Conservation (phyloP, 1,140 invertebrate genomes). For the Brachionus koreanus region DNA sequence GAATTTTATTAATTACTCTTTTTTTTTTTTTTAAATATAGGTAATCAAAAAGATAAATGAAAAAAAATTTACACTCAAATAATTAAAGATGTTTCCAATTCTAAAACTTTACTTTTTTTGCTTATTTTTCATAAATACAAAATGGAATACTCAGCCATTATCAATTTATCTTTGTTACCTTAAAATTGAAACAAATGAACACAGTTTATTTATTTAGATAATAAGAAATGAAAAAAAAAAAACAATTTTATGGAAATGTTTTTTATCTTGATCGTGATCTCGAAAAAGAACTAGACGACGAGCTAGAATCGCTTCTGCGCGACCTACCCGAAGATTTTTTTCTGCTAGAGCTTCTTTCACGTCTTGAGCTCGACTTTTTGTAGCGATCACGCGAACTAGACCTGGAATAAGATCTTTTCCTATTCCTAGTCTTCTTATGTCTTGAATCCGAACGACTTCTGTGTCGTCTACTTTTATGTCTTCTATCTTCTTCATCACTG, state of each 20-base stretch:
- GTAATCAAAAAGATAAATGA: neutral
- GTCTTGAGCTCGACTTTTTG: neutral
- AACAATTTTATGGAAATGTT: neutral
- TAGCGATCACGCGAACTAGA: neutral
- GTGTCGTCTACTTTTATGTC: neutral
- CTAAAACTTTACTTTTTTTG: neutral
- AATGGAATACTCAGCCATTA: neutral
- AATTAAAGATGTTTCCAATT: neutral
- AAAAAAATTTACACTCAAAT: neutral
- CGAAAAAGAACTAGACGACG: neutral
- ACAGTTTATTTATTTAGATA: neutral
- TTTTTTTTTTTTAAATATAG: neutral
- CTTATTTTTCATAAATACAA: neutral
- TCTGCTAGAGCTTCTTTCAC: neutral
- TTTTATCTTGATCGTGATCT: neutral
- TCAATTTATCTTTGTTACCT: neutral
- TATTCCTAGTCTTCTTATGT: neutral
- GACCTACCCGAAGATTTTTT: neutral
- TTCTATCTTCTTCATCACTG: neutral
- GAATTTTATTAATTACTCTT: neutral
- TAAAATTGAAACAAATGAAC: neutral
- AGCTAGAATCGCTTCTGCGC: neutral
- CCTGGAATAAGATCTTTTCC: neutral
- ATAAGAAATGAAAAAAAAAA: neutral
- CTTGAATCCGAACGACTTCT: neutral